Evolutionary conservation across 2,113 vertebrate species (phyloP).

Genomic region (Echinops telfairi): DNA sequence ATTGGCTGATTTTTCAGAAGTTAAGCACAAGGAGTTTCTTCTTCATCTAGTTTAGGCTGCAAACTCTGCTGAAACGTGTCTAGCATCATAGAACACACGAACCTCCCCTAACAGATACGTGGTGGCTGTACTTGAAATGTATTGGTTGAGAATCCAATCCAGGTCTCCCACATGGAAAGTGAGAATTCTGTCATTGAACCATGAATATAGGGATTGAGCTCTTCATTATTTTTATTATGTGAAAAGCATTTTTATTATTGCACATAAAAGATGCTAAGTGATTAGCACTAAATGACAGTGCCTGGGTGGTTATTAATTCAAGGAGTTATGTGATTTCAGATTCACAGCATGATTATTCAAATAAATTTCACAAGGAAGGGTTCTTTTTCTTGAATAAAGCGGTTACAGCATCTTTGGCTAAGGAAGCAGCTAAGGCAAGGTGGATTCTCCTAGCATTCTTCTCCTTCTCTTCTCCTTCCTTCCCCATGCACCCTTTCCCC

Average conservation of each 20-base stretch:
- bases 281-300: not conserved
- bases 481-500: too few relatives aligned
- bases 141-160: too few relatives aligned
- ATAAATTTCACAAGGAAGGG: not conserved
- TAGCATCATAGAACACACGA: too few relatives aligned
- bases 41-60: too few relatives aligned
- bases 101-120: too few relatives aligned
- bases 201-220: not conserved
- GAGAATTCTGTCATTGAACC: not conserved
- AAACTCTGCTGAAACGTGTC: not conserved
- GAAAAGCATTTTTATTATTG: not conserved
- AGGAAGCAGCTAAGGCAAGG: not conserved
- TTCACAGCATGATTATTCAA: not conserved
- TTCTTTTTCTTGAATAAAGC: not conserved
- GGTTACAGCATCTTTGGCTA: not conserved
- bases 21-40: too few relatives aligned
- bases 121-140: too few relatives aligned
- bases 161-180: too few relatives aligned
- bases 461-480: not conserved
- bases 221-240: not conserved
- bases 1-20: too few relatives aligned
- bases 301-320: not conserved
- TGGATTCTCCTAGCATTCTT: not conserved
- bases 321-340: slow-evolving; percentile 4
- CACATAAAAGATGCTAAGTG: not conserved